Evolutionary conservation across 2,888 invertebrate species (phyloP).

Genomic region (Gandaritis pyraliata): DNA sequence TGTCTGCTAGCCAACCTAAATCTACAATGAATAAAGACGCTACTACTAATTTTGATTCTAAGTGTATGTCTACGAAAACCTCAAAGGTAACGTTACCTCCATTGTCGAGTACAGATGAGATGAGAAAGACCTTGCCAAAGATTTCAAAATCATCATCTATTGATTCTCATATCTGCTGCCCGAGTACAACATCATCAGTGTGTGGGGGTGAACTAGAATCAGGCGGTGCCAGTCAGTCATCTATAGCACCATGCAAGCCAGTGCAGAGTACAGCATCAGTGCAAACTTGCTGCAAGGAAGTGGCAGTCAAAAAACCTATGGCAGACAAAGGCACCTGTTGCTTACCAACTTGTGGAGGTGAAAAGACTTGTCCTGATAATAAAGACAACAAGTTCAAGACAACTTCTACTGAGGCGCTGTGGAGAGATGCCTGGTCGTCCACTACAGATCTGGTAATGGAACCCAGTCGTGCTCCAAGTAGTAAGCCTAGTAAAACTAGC

Average conservation of each 20-base stretch:
- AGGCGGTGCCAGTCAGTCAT: conserved; percentile 8
- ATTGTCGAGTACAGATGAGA: background rate
- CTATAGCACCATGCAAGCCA: conserved; percentile 15
- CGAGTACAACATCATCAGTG: conserved; percentile 15
- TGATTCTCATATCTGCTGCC: conserved; percentile 17
- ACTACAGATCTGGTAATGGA: conserved; percentile 28
- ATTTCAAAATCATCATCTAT: conserved; percentile 12
- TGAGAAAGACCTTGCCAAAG: conserved; percentile 10
- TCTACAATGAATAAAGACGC: conserved; percentile 19
- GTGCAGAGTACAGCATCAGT: conserved; percentile 7
- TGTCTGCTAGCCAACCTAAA: conserved; percentile 29
- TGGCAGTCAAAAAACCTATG: conserved; percentile 16
- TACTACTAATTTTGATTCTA: conserved; percentile 12
- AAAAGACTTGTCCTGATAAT: conserved; percentile 12
- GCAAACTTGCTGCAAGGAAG: conserved; percentile 21
- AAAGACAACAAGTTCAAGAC: conserved; percentile 16
- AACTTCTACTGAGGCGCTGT: conserved; percentile 24
- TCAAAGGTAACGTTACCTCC: conserved; percentile 16
- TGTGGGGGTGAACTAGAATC: conserved; percentile 21
- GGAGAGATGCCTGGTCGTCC: conserved; percentile 37
- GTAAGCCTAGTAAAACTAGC: conserved; percentile 6
- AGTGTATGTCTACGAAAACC: conserved; percentile 11
- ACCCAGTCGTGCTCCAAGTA: conserved; percentile 5
- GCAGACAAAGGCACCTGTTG: conserved; percentile 16
- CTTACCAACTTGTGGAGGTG: conserved; percentile 21